Conservation (phyloP, 1,140 invertebrate genomes). For the Trachymyrmex cornetzi region DNA sequence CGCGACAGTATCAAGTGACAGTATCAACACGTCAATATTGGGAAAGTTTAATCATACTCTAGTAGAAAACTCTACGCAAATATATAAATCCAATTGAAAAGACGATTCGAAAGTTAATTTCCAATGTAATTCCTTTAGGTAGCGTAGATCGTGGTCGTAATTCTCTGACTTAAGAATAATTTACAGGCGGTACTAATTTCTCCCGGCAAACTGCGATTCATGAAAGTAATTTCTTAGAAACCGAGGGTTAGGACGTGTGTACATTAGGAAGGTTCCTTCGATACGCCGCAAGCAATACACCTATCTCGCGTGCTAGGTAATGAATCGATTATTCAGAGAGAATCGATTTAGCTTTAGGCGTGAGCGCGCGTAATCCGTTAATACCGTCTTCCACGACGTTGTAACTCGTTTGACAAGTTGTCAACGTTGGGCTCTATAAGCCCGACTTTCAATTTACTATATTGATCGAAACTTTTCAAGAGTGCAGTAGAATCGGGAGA, state of each 20-base stretch:
- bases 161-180: conserved; percentile 59
- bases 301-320: conserved; percentile 21
- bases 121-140: conserved; percentile 25
- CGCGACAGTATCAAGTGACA: neutral
- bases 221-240: conserved; percentile 39
- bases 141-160: conserved; percentile 15
- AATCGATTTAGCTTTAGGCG: conserved; percentile 25
- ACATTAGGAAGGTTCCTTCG: neutral
- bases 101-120: conserved; percentile 37
- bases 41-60: neutral
- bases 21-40: conserved; percentile 16
- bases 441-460: conserved; percentile 28
- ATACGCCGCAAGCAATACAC: neutral
- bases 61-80: conserved; percentile 27
- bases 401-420: conserved; percentile 36
- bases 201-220: conserved; percentile 9
- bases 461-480: conserved; percentile 25
- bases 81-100: conserved; percentile 40
- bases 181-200: conserved; percentile 49
- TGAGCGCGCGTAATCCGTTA: conserved; percentile 50
- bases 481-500: neutral
- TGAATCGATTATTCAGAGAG: conserved; percentile 34
- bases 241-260: conserved; percentile 23
- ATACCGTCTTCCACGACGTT: neutral
- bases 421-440: conserved; percentile 43